Evolutionary conservation across 92 coral and sea anemone species (phyloP).

Genomic region (Nematostella vectensis): DNA sequence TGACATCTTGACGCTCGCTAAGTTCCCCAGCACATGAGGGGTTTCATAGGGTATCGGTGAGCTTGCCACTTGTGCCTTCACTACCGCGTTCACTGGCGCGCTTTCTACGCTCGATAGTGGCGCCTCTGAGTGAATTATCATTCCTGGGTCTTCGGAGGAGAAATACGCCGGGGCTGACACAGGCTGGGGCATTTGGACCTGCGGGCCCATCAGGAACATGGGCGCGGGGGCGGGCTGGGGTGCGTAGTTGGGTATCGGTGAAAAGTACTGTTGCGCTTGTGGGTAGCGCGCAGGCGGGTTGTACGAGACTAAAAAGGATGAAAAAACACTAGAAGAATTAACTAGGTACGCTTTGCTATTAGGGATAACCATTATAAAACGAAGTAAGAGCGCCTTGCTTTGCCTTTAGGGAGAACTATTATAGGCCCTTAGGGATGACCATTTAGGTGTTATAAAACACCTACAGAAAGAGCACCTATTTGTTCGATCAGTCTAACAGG

Average conservation of each 20-base stretch:
- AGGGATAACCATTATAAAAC: too few species aligned
- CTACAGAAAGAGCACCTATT: too few species aligned
- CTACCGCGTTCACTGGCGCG: slow-evolving; percentile 2
- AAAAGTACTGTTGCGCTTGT: too few species aligned
- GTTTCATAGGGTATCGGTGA: not conserved
- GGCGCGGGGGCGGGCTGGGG: slow-evolving; percentile 8
- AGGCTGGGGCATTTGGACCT: slow-evolving; percentile 15
- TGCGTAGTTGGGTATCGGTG: not conserved
- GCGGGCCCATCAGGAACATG: slow-evolving; percentile 11
- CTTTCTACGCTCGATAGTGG: slow-evolving; percentile 6
- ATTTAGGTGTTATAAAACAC: too few species aligned
- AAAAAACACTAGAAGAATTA: too few species aligned
- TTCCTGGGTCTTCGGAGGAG: slow-evolving; percentile 22
- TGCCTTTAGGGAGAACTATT: too few species aligned
- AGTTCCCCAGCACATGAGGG: slow-evolving; percentile 7
- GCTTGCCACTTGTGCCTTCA: slow-evolving; percentile 8
- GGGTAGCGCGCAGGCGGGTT: too few species aligned
- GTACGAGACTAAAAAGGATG: too few species aligned
- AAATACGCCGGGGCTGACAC: slow-evolving; percentile 19
- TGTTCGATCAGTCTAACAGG: too few species aligned
- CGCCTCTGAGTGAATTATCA: slow-evolving; percentile 23
- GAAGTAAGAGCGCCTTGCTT: too few species aligned
- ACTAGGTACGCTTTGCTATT: too few species aligned
- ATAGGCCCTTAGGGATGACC: too few species aligned
- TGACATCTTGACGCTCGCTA: slow-evolving; percentile 11